Evolutionary conservation across 2,113 vertebrate genomes (phyloP).

Genomic region (Petrocephalus microphthalmus): DNA sequence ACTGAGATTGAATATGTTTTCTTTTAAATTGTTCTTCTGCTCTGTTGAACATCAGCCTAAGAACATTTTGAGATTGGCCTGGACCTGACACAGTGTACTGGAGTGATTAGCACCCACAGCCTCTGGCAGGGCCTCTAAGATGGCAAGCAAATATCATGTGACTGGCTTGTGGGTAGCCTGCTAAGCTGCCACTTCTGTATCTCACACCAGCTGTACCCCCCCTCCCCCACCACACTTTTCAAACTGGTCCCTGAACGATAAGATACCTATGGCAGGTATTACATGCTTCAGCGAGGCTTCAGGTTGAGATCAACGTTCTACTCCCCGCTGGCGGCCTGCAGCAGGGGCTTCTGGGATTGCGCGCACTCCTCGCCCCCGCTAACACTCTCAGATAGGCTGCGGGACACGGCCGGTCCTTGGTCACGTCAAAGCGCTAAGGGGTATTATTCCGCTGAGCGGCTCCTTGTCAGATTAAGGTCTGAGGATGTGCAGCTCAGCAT

Average conservation of each 20-base stretch:
- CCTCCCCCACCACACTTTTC: neutral
- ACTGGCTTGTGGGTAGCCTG: neutral
- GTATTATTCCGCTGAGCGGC: neutral
- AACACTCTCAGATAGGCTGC: neutral
- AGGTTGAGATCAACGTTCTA: neutral
- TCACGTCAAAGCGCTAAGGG: neutral
- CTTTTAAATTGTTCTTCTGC: neutral
- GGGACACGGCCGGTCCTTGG: neutral
- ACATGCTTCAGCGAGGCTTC: neutral
- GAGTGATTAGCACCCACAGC: neutral
- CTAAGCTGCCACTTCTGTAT: neutral
- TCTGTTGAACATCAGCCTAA: neutral
- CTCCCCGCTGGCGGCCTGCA: neutral
- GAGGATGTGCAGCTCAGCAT: neutral
- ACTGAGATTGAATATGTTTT: neutral
- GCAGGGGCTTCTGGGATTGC: neutral
- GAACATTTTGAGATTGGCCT: neutral
- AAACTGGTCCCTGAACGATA: neutral
- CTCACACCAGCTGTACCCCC: neutral
- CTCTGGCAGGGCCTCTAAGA: neutral
- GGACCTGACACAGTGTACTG: neutral
- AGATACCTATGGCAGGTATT: neutral
- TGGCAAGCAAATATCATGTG: neutral
- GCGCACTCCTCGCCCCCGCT: neutral
- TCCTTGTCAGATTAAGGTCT: neutral